Evolutionary conservation across 1,140 invertebrate species (phyloP), one percentile per base, ranked within the genome.

Genomic region (Papilio xuthus): DNA sequence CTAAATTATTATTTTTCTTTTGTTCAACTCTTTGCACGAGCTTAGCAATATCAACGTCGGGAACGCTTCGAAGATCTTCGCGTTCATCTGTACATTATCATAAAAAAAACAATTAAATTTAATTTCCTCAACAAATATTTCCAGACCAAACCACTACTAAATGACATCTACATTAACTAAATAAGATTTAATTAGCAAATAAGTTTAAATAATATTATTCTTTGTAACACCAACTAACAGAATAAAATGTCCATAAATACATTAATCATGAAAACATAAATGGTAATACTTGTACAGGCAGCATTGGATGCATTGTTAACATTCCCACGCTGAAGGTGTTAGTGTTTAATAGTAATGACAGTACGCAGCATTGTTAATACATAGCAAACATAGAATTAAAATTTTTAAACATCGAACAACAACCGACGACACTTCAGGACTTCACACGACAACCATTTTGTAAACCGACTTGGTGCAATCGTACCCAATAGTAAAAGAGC

Each of bases 11-110:
- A 37, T 78, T 87, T 80, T 92, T 94, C 60, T 87, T 89, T 18
- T 84, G 88, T 71, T 92, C 85, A 32, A 91, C 88, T 18, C 82
- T 88, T 75, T 91, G 85, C 15, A 93, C 89, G 12, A 94, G 83
- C 77, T 94, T 94, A 4, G 92, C 91, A 32, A 94, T 92, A 50
- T 94, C 91, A 18, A 94, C 89, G 78, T 89, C 88, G 12, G 91
- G 86, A 1, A 94, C 92, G 78, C 92, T 90, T 13, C 92, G 88
- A 1, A 94, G 87, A 71, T 94, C 92, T 82, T 94, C 92, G 32
- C 92, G 86, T 86, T 94, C 91, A 86, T 93, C 92, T 93, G 81
- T 86, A 82, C 78, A 28, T 70, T 20, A 69, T 73, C n/a, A 72
- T 26, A 23, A 7, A 42, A 7, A 42, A 47, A 73, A 73, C 1